Conservation (phyloP, 92 coral and sea anemone species). For the Paragorgia papillata region DNA sequence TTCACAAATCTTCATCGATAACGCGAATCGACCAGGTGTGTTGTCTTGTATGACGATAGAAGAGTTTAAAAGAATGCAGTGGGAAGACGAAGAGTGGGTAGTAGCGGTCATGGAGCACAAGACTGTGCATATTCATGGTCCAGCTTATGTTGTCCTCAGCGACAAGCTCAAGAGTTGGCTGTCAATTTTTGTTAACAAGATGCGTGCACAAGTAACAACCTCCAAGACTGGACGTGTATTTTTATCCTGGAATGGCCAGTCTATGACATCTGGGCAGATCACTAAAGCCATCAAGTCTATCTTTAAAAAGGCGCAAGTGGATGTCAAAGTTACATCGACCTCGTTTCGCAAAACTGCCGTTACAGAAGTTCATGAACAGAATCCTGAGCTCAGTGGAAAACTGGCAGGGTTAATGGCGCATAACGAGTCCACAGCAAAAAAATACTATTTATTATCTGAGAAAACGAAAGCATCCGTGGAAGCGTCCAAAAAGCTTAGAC, state of each 20-base stretch:
- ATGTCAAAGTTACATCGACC: slow-evolving; percentile 49
- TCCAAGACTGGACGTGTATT: slow-evolving; percentile 38
- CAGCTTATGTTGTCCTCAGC: slow-evolving; percentile 61
- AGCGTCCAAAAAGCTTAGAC: slow-evolving; percentile 1
- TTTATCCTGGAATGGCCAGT: slow-evolving; percentile 53
- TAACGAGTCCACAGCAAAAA: slow-evolving; percentile 19
- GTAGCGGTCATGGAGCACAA: slow-evolving; percentile 56
- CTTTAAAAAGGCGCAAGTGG: slow-evolving; percentile 53
- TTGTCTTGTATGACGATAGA: slow-evolving; percentile 55
- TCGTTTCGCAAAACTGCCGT: slow-evolving; percentile 43
- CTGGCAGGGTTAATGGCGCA: slow-evolving; percentile 15
- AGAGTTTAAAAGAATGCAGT: slow-evolving; percentile 40
- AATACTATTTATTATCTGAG: slow-evolving; percentile 6
- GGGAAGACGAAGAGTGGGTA: slow-evolving; percentile 48
- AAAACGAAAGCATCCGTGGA: slow-evolving; percentile 7
- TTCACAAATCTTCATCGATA: slow-evolving; percentile 59
- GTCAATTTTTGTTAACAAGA: slow-evolving; percentile 30
- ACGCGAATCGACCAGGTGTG: slow-evolving; percentile 66
- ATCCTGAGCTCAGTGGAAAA: slow-evolving; percentile 10
- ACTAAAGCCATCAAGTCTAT: slow-evolving; percentile 50
- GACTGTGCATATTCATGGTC: slow-evolving; percentile 61
- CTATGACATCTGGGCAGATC: slow-evolving; percentile 36
- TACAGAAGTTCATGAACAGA: slow-evolving; percentile 15
- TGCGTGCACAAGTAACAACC: slow-evolving; percentile 27
- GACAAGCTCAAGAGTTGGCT: slow-evolving; percentile 50